A percentile compares a stretch with the other conserved stretches of the same genome.
These are phyloP conservation scores for Numenius phaeopus DNA, from an alignment of 2,797 vertebrate species.

Conservation along the genomic window DNA sequence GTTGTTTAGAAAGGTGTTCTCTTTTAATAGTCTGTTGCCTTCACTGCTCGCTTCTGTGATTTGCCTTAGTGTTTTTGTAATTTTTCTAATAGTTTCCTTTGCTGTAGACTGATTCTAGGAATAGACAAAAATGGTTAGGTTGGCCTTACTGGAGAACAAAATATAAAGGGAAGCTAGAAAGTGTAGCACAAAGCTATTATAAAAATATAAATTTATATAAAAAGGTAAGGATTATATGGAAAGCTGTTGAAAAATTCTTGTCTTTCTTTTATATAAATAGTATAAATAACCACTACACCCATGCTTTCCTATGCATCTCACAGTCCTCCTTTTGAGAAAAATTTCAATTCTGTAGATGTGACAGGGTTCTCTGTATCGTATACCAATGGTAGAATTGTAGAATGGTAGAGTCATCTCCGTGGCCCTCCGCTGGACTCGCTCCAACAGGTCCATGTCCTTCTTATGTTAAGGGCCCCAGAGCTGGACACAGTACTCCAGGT, in stretches of 20 bases:
- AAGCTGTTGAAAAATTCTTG: neutral
- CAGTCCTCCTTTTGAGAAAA: neutral
- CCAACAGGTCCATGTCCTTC: neutral
- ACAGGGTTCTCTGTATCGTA: neutral
- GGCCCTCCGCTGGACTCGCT: neutral
- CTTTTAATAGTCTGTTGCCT: neutral
- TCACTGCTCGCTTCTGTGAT: neutral
- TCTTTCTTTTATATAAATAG: neutral
- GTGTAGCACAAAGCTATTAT: neutral
- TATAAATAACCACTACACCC: neutral
- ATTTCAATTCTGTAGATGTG: neutral
- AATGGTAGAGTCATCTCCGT: neutral
- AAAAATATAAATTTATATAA: neutral
- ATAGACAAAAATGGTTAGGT: neutral
- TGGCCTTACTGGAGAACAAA: neutral
- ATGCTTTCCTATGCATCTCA: neutral
- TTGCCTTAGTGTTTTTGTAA: neutral
- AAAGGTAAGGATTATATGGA: neutral
- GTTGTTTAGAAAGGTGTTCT: neutral
- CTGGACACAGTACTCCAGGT: neutral
- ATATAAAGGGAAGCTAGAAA: neutral
- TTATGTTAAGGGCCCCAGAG: neutral
- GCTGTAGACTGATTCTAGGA: neutral
- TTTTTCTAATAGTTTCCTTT: neutral
- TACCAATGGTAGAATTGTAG: neutral